Percentiles rank a stretch among this genome's conserved stretches.
phyloP scores from a whole-genome alignment of 2,888 invertebrate species.

The Rugalucina vietnamica region DNA sequence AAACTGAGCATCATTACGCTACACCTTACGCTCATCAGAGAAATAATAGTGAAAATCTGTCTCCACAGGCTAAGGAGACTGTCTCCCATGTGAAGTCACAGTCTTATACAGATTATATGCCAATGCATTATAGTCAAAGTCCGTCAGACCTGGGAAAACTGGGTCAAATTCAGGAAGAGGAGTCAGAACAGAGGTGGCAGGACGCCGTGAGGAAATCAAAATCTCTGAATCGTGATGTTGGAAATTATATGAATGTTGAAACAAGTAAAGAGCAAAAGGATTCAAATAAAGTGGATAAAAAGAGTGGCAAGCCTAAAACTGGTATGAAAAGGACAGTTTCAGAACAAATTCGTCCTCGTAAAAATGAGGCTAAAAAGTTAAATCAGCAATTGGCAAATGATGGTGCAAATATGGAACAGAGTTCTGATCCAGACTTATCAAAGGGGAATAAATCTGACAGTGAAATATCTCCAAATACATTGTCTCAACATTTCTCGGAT shows the following conservation, averaged over 20 bases:
- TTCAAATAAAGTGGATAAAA: constrained; percentile 44
- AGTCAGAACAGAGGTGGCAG: constrained; percentile 65
- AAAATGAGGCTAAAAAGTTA: constrained; percentile 30
- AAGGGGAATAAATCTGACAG: constrained; percentile 63
- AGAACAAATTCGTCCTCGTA: constrained; percentile 69
- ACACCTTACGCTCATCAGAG: constrained; percentile 59
- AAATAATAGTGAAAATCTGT: constrained; percentile 64
- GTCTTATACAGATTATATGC: constrained; percentile 66
- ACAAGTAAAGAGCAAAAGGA: constrained; percentile 31
- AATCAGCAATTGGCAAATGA: constrained; percentile 17
- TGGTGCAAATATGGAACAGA: constrained; percentile 44
- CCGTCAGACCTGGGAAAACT: constrained; percentile 63
- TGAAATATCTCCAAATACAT: constrained; percentile 37
- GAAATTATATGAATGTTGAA: constrained; percentile 62
- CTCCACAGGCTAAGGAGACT: constrained; percentile 34
- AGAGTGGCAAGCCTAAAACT: constrained; percentile 46
- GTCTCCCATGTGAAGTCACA: constrained; percentile 52
- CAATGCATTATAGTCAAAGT: constrained; percentile 58
- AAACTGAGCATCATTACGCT: constrained; percentile 66
- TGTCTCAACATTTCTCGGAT: constrained; percentile 77
- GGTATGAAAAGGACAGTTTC: constrained; percentile 70
- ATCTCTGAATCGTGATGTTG: constrained; percentile 47
- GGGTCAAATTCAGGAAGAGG: constrained; percentile 74
- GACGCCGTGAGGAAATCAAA: constrained; percentile 63
- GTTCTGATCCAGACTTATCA: constrained; percentile 60